Percentiles rank a stretch among this genome's conserved stretches.
Evolutionary conservation across 2,888 invertebrate species (phyloP).

Genomic region (Polyommatus iphigenia): DNA sequence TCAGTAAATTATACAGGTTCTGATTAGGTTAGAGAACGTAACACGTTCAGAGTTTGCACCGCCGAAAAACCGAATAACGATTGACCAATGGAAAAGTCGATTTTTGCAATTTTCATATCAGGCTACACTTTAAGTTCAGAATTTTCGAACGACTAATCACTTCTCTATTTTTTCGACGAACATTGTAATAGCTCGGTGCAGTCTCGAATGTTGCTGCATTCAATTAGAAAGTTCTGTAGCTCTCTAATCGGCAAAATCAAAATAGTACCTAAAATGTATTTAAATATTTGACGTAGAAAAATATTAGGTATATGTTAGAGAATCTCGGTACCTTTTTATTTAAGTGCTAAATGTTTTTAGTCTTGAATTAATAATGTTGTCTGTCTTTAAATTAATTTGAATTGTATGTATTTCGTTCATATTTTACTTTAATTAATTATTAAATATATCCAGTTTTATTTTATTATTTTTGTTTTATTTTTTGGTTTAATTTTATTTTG

Average conservation of each 20-base stretch:
- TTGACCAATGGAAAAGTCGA: background rate
- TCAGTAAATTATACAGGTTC: conserved; percentile 81
- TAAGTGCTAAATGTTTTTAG: conserved; percentile 41
- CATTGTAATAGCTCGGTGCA: conserved; percentile 14
- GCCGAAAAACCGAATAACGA: conserved; percentile 61
- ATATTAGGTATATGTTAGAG: conserved; percentile 53
- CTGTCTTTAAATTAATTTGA: conserved; percentile 57
- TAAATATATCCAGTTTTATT: conserved; percentile 80
- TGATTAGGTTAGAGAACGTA: conserved; percentile 76
- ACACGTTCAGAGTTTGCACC: conserved; percentile 62
- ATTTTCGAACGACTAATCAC: conserved; percentile 8
- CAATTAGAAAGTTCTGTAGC: conserved; percentile 39
- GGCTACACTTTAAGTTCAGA: conserved; percentile 2
- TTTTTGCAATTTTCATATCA: background rate
- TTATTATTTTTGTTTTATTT: conserved; percentile 76
- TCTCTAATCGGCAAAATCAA: conserved; percentile 41
- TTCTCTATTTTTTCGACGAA: conserved; percentile 10
- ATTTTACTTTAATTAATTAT: conserved; percentile 69
- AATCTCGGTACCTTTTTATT: conserved; percentile 72
- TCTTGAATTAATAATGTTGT: conserved; percentile 49
- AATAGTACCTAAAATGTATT: conserved; percentile 48
- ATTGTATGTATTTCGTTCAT: conserved; percentile 61
- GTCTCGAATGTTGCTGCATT: conserved; percentile 17
- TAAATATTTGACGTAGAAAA: conserved; percentile 42
- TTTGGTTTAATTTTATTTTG: conserved; percentile 46